Base-by-base conservation (phyloP, 2,113 vertebrate species). In the Collichthys lucidus region DNA sequence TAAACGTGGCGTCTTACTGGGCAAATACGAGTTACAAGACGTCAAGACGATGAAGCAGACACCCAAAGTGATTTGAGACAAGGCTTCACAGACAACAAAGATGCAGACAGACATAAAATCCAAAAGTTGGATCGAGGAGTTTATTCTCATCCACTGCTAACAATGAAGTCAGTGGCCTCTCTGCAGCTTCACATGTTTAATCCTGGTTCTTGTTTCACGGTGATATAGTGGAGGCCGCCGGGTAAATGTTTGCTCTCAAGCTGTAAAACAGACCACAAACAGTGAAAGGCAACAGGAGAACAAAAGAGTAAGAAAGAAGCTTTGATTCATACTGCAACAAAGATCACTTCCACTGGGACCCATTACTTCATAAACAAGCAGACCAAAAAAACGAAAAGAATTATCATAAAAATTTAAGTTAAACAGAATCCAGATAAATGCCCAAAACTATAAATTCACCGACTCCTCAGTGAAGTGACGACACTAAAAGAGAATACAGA, bases 171-270 rank as follows among this genome's bases (percentile, higher is more conserved):
- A 44, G 59, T 3, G 3, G 53, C 24, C 52, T 15, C 15, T 29
- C 19, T 12, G 7, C 22, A 46, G 74, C 50, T 64, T 78, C 22
- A 79, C 68, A 84, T 83, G 83, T 87, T 67, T 74, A 62, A 77
- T 52, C 7, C 5, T 19, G 6, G 60, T 44, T 52, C 16, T 77
- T 24, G 65, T 70, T 75, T 49, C 16, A 20, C 53, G 2, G n/a
- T 8, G 64, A 77, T 67, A 64, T 67, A 67, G 59, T 62, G 29
- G 47, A 66, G 22, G 72, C 47, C 0, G 3, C 24, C 6, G 16
- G 61, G 53, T 47, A 83, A 80, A 83, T 75, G 71, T 90, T 86
- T 76, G 66, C 65, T 80, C 72, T 71, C 35, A 60, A 50, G 67
- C 66, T 73, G 46, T 67, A 35, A 53, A 60, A 62, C 0, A 59